Base-by-base conservation (phyloP, 2,797 vertebrate genomes). In the Microchirus variegatus region DNA sequence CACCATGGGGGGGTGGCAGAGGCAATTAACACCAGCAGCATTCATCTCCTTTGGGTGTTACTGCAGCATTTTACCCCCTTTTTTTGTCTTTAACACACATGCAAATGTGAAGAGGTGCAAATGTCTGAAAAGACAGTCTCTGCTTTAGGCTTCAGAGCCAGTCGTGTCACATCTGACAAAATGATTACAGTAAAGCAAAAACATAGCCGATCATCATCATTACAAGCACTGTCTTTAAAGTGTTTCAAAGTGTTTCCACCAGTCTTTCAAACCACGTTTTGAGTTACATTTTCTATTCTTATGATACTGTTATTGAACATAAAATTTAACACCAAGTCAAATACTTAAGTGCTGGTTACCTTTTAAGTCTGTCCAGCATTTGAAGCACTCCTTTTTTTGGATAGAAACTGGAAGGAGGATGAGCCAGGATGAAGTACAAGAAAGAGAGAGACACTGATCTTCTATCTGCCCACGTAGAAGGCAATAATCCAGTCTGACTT, bases 21-120 rank as follows among this genome's bases (percentile, higher is more conserved):
- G 53, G 61, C 80, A 87, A 82, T 86, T 85, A 85, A 80, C 61
- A 73, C 58, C 38, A 48, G 53, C 53, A 57, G 45, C 41, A 64
- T 54, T 47, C 17, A 22, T 55, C 9, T 72, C 55, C 62, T 56
- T 43, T 36, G 59, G 45, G 50, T 60, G 45, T 61, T 69, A 73
- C 73, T 81, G 85, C 84, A 77, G 73, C 60, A 70, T 74, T 82
- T 73, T 35, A 64, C 10, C 4, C 38, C 38, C 52, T 36, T 36
- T 44, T 57, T 35, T 14, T 36, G 15, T 53, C 56, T 70, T 37
- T 37, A 48, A 36, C 44, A 64, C 38, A 58, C 31, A 53, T 53
- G 55, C 15, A 2, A 26, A 1, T 42, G 60, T 42, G 65, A 50
- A 50, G 41, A 62, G 42, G 54, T 66, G 11, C 35, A 53, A 60